These are phyloP conservation scores for Myotis vivesi DNA, from an alignment of 2,797 vertebrate species.

Conservation along the genomic window DNA sequence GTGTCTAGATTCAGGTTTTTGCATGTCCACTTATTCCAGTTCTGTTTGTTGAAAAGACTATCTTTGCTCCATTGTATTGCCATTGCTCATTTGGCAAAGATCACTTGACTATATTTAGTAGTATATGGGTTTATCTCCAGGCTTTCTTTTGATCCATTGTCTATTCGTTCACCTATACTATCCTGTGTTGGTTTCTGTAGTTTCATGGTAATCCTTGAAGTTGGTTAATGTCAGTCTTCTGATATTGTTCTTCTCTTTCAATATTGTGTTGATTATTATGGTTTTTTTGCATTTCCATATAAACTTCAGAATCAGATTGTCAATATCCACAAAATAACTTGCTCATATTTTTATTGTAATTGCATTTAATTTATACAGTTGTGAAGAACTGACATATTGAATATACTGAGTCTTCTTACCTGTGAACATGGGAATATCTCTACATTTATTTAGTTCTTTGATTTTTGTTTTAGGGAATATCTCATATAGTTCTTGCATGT, in stretches of 20 bases:
- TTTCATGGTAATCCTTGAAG: background rate
- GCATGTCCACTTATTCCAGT: background rate
- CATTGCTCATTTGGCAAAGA: background rate
- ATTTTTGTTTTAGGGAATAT: background rate
- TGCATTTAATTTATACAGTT: background rate
- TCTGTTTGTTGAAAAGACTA: background rate
- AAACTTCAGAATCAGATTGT: background rate
- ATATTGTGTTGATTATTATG: background rate
- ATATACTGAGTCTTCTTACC: background rate
- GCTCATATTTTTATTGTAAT: background rate
- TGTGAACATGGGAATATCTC: background rate
- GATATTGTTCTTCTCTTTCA: background rate
- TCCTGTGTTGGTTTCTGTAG: background rate
- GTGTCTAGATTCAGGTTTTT: background rate
- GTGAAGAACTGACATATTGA: background rate
- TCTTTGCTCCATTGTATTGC: background rate
- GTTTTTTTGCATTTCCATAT: background rate
- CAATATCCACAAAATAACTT: background rate
- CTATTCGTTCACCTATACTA: background rate
- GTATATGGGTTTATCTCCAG: background rate
- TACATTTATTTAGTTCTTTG: slow-evolving; percentile 8
- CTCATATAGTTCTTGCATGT: background rate
- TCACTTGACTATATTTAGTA: background rate
- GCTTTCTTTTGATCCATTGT: background rate
- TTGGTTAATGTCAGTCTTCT: background rate